A percentile compares a stretch with the other conserved stretches of the same genome.
phyloP scores from a whole-genome alignment of 2,113 vertebrate species.

The Scomber colias region DNA sequence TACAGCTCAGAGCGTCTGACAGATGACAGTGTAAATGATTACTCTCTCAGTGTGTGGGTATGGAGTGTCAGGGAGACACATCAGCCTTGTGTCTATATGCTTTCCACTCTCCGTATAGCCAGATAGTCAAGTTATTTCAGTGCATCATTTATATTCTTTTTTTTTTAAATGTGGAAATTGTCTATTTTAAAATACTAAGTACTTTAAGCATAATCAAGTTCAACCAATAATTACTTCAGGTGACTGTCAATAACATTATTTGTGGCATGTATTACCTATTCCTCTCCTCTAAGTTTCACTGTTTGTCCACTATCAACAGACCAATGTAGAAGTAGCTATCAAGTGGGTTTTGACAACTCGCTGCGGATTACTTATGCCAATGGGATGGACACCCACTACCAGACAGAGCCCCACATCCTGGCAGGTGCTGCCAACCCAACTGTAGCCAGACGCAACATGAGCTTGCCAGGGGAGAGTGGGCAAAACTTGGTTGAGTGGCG shows the following conservation, averaged over 20 bases:
- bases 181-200: slow-evolving; percentile 35
- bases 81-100: slow-evolving; percentile 68
- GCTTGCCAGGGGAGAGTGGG: slow-evolving; percentile 93
- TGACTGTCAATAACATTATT: not conserved
- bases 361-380: slow-evolving; percentile 95
- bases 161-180: slow-evolving; percentile 22
- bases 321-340: slow-evolving; percentile 95
- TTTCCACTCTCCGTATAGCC: slow-evolving; percentile 46
- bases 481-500: slow-evolving; percentile 98
- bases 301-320: slow-evolving; percentile 81
- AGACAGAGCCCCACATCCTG: slow-evolving; percentile 95
- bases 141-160: slow-evolving; percentile 38
- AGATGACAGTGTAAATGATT: slow-evolving; percentile 74
- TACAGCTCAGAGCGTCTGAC: slow-evolving; percentile 59
- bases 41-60: slow-evolving; percentile 60
- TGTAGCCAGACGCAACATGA: slow-evolving; percentile 96
- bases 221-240: slow-evolving; percentile 1
- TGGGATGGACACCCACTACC: slow-evolving; percentile 95
- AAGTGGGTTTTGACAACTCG: slow-evolving; percentile 95
- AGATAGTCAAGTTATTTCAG: slow-evolving; percentile 59
- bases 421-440: slow-evolving; percentile 96
- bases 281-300: not conserved
- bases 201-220: slow-evolving; percentile 3
- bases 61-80: slow-evolving; percentile 59
- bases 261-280: not conserved